These are phyloP conservation scores for Empis livida DNA, from an alignment of 2,888 invertebrate genomes.

Conservation along the genomic window DNA sequence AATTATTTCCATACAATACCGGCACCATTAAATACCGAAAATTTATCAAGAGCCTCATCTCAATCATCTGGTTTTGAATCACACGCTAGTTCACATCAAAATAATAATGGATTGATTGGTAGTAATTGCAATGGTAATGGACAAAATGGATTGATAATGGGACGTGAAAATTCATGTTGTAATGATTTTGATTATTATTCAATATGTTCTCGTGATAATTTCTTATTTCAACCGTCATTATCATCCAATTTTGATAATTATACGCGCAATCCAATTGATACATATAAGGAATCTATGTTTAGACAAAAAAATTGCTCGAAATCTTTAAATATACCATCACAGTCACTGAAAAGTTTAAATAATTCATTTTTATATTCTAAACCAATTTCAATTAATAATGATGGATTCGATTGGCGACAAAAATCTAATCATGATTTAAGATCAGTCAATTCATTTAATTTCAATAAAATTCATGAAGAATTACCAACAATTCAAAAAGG, in stretches of 20 bases:
- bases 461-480: constrained; percentile 6
- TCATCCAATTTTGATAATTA: too few species aligned
- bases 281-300: too few species aligned
- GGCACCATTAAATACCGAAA: constrained; percentile 1
- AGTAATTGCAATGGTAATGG: too few species aligned
- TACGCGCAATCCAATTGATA: too few species aligned
- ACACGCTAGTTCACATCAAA: constrained; percentile 24
- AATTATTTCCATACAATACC: background rate
- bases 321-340: background rate
- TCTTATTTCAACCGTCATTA: too few species aligned
- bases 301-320: too few species aligned
- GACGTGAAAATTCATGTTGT: constrained; percentile 4
- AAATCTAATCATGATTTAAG: background rate
- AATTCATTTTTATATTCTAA: background rate
- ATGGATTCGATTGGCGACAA: background rate
- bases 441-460: constrained; percentile 2
- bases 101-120: background rate
- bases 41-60: constrained; percentile 48
- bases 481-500: constrained; percentile 3
- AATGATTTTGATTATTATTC: background rate
- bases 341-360: background rate
- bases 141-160: too few species aligned
- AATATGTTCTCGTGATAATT: background rate
- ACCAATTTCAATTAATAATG: background rate
- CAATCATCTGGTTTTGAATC: constrained; percentile 61